These are phyloP conservation scores for Eretmodus cyanostictus DNA, from an alignment of 2,113 vertebrate genomes.

Conservation along the genomic window DNA sequence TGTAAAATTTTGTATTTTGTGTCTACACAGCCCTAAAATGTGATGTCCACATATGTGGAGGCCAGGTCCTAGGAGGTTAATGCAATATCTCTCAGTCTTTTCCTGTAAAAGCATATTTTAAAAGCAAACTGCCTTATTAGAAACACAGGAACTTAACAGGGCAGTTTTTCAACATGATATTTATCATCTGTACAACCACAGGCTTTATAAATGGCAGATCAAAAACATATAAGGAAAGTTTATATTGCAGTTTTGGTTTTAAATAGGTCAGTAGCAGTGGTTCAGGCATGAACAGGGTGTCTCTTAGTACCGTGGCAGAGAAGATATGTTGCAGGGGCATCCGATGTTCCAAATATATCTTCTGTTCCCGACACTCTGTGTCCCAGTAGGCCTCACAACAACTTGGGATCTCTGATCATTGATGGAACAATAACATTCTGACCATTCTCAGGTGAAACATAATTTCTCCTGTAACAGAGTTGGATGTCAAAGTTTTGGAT, in stretches of 20 bases:
- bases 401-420: neutral
- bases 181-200: neutral
- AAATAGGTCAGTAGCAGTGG: neutral
- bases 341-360: neutral
- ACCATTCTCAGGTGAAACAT: neutral
- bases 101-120: neutral
- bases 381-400: neutral
- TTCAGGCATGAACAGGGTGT: neutral
- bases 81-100: neutral
- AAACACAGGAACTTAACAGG: neutral
- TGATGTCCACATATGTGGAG: neutral
- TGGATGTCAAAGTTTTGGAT: neutral
- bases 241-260: neutral
- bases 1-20: neutral
- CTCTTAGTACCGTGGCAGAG: neutral
- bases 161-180: conserved; percentile 19
- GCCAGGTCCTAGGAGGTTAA: neutral
- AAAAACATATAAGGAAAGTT: neutral
- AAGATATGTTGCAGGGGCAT: neutral
- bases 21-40: neutral
- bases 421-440: neutral
- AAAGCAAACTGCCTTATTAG: neutral
- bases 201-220: neutral
- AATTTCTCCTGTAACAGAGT: neutral
- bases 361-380: neutral